phyloP scores from a whole-genome alignment of 2,888 invertebrate species.

The Dugesia japonica region DNA sequence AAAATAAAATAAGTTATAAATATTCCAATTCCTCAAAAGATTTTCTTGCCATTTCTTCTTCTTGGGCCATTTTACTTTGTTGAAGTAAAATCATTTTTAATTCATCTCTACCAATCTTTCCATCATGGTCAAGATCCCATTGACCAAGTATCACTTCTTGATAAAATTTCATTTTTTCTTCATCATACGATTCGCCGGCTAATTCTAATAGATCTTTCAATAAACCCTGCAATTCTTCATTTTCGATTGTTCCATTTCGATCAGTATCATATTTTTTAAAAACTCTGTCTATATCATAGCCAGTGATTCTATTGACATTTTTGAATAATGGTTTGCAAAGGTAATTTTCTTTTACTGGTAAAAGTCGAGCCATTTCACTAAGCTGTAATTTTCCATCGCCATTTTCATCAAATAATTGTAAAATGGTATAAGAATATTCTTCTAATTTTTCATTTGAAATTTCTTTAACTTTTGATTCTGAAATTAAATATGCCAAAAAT shows the following conservation, averaged over 20 bases:
- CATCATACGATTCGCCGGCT: conserved; percentile 53
- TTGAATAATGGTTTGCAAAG: conserved; percentile 73
- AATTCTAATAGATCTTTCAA: conserved; percentile 70
- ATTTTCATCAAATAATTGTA: conserved; percentile 74
- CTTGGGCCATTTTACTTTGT: conserved; percentile 27
- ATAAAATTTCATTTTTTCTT: conserved; percentile 21
- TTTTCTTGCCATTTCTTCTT: conserved; percentile 35
- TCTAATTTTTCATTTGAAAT: conserved; percentile 74
- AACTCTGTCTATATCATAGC: conserved; percentile 25
- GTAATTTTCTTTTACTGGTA: conserved; percentile 77
- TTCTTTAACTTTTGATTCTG: conserved; percentile 63
- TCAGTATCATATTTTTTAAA: conserved; percentile 48
- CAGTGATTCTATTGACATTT: conserved; percentile 56
- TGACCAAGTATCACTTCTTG: conserved; percentile 24
- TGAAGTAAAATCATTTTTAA: conserved; percentile 34
- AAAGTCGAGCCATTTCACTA: conserved; percentile 78
- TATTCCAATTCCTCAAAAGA: not conserved
- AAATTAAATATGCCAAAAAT: conserved; percentile 55
- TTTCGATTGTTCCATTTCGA: conserved; percentile 74
- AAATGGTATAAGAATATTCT: conserved; percentile 75
- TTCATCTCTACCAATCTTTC: conserved; percentile 30
- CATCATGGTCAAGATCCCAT: conserved; percentile 33
- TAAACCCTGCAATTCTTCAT: conserved; percentile 73
- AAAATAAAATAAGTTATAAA: not conserved
- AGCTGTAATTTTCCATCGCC: conserved; percentile 73